Conservation (phyloP, 2,113 vertebrate species). For the Balaeniceps rex region DNA sequence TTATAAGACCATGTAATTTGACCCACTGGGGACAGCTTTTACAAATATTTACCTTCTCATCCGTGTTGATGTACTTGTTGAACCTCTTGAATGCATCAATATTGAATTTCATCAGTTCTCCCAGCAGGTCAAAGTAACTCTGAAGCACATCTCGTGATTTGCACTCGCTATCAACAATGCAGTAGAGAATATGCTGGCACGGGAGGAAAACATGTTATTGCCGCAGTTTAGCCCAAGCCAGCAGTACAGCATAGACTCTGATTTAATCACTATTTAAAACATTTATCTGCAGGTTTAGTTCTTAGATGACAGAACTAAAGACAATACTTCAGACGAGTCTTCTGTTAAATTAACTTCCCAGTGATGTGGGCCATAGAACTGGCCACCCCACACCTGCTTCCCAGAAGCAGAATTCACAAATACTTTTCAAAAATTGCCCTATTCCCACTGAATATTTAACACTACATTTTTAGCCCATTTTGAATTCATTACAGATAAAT, state of each 20-base stretch:
- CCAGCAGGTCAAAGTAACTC: slow-evolving; percentile 98
- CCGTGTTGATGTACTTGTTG: slow-evolving; percentile 97
- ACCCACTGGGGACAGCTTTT: neutral
- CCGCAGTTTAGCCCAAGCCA: neutral
- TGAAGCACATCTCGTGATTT: slow-evolving; percentile 96
- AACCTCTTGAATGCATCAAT: slow-evolving; percentile 98
- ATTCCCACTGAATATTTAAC: neutral
- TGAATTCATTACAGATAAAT: neutral
- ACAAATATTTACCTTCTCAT: slow-evolving; percentile 86
- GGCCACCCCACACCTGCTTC: neutral
- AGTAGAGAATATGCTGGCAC: slow-evolving; percentile 94
- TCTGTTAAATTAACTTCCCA: neutral
- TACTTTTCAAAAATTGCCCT: neutral
- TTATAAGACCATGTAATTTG: neutral
- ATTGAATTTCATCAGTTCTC: slow-evolving; percentile 99
- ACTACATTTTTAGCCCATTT: neutral
- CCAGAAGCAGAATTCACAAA: neutral
- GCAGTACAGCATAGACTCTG: neutral
- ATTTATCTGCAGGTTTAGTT: neutral
- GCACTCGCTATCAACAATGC: slow-evolving; percentile 98
- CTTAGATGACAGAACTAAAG: neutral
- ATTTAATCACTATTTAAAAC: neutral
- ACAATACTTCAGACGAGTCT: neutral
- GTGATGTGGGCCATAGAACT: neutral
- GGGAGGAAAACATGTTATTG: neutral